These are phyloP conservation scores for Trachops cirrhosus DNA, from an alignment of 2,797 vertebrate genomes.

Conservation along the genomic window DNA sequence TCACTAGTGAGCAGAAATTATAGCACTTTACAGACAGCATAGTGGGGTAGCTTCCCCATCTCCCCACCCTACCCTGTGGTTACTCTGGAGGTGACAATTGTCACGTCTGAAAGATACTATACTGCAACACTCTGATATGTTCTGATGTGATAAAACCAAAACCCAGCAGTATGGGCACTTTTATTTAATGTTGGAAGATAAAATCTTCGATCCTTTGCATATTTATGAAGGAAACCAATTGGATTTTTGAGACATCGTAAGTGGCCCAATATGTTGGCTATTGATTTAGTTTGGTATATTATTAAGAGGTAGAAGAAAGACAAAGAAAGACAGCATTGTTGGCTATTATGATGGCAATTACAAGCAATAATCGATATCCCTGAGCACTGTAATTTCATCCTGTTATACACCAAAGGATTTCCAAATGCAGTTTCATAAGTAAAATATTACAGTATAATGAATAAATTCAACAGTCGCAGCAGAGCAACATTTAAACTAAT, in stretches of 20 bases:
- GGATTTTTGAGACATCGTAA: slow-evolving; percentile 70
- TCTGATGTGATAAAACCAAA: slow-evolving; percentile 7
- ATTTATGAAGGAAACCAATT: slow-evolving; percentile 68
- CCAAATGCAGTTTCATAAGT: slow-evolving; percentile 61
- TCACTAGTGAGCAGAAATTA: slow-evolving; percentile 8
- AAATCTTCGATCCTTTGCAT: slow-evolving; percentile 46
- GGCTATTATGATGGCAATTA: slow-evolving; percentile 74
- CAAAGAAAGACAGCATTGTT: slow-evolving; percentile 71
- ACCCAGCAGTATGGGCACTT: background rate
- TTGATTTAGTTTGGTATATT: slow-evolving; percentile 71
- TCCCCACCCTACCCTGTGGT: background rate
- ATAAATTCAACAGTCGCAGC: slow-evolving; percentile 53
- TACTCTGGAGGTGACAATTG: slow-evolving; percentile 31
- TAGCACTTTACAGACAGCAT: background rate
- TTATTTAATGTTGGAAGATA: slow-evolving; percentile 37
- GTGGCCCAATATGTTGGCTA: slow-evolving; percentile 70
- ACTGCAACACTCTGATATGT: background rate
- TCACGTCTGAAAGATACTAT: slow-evolving; percentile 14
- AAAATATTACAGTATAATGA: slow-evolving; percentile 63
- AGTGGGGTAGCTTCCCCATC: background rate
- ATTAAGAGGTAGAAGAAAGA: slow-evolving; percentile 69
- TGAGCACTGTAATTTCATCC: slow-evolving; percentile 74
- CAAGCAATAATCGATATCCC: slow-evolving; percentile 77
- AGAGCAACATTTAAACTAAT: slow-evolving; percentile 65
- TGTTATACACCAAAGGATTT: slow-evolving; percentile 68